Percentiles rank a stretch among this genome's conserved stretches.
Evolutionary conservation across 2,888 invertebrate species (phyloP).

Genomic region (Chloromyia formosa): DNA sequence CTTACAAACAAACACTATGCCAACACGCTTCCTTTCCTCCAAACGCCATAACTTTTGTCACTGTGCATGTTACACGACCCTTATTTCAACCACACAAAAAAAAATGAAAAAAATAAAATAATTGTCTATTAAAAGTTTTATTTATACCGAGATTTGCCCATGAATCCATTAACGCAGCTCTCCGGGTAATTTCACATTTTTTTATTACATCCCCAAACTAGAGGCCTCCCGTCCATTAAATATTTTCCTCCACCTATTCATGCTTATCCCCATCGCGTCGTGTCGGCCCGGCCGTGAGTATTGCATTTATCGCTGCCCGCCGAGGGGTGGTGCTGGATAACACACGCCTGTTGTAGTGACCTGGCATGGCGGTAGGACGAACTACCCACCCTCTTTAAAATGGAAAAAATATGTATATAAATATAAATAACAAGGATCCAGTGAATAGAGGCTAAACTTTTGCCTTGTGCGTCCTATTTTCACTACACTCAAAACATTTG

Average conservation of each 20-base stretch:
- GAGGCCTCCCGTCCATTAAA: background rate
- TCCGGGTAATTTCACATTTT: conserved; percentile 25
- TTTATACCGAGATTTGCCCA: conserved; percentile 37
- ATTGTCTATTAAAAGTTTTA: conserved; percentile 40
- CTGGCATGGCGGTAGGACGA: too few relatives aligned
- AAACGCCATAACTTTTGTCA: background rate
- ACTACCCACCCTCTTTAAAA: too few relatives aligned
- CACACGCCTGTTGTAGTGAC: background rate
- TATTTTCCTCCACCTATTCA: background rate
- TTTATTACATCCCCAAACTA: background rate
- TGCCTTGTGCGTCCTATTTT: conserved; percentile 4
- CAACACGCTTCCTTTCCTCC: too few relatives aligned
- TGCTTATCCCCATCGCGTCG: too few relatives aligned
- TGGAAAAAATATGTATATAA: too few relatives aligned
- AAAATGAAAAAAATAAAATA: background rate
- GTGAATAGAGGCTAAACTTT: background rate
- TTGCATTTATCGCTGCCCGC: too few relatives aligned
- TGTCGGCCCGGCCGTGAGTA: too few relatives aligned
- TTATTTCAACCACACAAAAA: conserved; percentile 6
- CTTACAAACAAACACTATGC: too few relatives aligned
- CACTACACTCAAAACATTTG: conserved; percentile 2
- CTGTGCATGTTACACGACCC: conserved; percentile 25
- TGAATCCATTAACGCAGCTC: conserved; percentile 19
- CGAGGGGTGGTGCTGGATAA: background rate
- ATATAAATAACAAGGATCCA: too few relatives aligned